Conservation (phyloP, 2,797 vertebrate species). For the Schizopygopsis malacanthus region DNA sequence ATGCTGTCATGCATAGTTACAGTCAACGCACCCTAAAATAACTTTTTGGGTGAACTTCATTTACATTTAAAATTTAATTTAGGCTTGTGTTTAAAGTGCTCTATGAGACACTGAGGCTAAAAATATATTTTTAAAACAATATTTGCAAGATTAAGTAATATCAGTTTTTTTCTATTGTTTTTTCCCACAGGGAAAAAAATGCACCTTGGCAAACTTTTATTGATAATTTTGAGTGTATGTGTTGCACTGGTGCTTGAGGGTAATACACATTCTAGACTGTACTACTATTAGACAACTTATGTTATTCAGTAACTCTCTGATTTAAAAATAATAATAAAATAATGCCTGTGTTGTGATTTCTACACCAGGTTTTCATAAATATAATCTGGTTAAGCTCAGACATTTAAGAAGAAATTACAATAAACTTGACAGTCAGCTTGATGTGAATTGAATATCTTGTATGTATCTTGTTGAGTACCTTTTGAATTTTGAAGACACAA, state of each 20-base stretch:
- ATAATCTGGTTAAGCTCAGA: not conserved
- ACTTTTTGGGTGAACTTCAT: slow-evolving; percentile 41
- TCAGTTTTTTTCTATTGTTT: not conserved
- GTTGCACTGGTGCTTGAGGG: not conserved
- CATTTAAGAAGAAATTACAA: not conserved
- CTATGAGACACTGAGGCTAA: not conserved
- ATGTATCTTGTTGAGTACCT: not conserved
- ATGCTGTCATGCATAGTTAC: slow-evolving; percentile 33
- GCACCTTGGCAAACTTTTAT: not conserved
- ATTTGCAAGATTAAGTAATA: not conserved
- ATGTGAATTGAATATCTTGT: not conserved
- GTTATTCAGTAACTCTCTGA: not conserved
- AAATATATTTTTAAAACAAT: not conserved
- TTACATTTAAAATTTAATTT: slow-evolving; percentile 45
- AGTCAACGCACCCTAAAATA: slow-evolving; percentile 45
- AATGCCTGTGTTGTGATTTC: not conserved
- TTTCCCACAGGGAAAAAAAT: not conserved
- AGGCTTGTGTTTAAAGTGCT: slow-evolving; percentile 28
- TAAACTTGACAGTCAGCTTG: not conserved
- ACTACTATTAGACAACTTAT: not conserved
- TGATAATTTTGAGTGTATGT: not conserved
- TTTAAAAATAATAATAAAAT: not conserved
- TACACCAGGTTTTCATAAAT: not conserved
- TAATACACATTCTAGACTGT: not conserved
- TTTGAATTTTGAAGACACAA: not conserved